Conservation (phyloP, 2,888 invertebrate species). For the Noctua janthina region DNA sequence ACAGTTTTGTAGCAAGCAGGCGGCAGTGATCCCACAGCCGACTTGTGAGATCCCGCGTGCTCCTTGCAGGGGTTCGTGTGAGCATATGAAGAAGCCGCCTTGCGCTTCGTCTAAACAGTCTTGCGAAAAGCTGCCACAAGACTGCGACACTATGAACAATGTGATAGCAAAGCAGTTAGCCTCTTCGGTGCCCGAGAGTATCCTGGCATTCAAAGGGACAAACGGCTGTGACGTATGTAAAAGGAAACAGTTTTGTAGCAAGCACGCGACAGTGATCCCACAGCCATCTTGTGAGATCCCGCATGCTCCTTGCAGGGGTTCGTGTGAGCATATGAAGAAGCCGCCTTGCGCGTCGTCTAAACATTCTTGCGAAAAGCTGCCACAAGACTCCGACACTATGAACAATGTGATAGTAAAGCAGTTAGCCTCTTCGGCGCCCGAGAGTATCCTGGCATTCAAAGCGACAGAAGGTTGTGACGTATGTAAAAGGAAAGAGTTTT, state of each 20-base stretch:
- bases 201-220: slow-evolving; percentile 70
- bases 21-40: slow-evolving; percentile 60
- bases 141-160: slow-evolving; percentile 67
- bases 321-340: slow-evolving; percentile 61
- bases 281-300: slow-evolving; percentile 65
- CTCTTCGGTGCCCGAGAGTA: slow-evolving; percentile 65
- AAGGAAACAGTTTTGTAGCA: slow-evolving; percentile 52
- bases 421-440: slow-evolving; percentile 47
- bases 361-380: slow-evolving; percentile 39
- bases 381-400: slow-evolving; percentile 27
- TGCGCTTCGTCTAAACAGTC: slow-evolving; percentile 53
- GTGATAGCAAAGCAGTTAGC: slow-evolving; percentile 53
- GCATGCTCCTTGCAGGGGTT: slow-evolving; percentile 64
- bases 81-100: slow-evolving; percentile 60
- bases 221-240: slow-evolving; percentile 65
- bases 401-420: slow-evolving; percentile 54
- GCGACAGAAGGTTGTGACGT: slow-evolving; percentile 64
- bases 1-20: slow-evolving; percentile 64
- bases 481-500: slow-evolving; percentile 51
- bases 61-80: slow-evolving; percentile 67
- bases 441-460: slow-evolving; percentile 74
- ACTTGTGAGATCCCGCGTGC: slow-evolving; percentile 66
- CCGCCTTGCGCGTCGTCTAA: slow-evolving; percentile 62
- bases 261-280: slow-evolving; percentile 66
- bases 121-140: slow-evolving; percentile 45